Evolutionary conservation across 1,140 invertebrate genomes (phyloP), one percentile per base, ranked within the genome.

Genomic region (Liolophura sinensis): DNA sequence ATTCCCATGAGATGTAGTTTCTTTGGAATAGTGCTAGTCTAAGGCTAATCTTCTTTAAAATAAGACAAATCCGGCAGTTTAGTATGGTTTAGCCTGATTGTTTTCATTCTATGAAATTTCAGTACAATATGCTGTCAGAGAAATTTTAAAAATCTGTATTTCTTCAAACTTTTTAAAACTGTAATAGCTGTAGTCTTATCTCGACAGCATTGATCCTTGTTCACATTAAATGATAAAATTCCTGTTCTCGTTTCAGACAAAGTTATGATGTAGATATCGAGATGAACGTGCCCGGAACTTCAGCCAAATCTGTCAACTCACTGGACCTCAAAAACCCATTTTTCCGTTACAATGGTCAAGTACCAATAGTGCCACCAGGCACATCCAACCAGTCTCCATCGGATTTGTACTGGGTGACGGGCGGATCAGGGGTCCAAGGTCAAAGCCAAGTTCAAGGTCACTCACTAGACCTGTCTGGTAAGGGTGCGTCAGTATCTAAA

Each of bases 221-320:
- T 15, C 59, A 16, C 52, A 22, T 48, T 60, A 59, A 1, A 64
- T 49, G 60, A 49, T 50, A n/a, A n/a, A n/a, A 24, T 61, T 65
- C 83, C 85, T 58, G 76, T 89, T 67, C 48, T 70, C n/a, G 50
- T 64, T 76, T 64, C 68, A 85, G 92, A 83, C 97, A 99, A 88
- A 98, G 96, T 75, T 99, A 99, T 81, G 97, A 99, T 87, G 96
- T 99, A n/a, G 96, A 95, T 20, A 98, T 99, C 83, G 93, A 96
- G 74, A 82, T 99, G 65, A 90, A 89, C 68, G 88, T 98, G 48
- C 94, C 97, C 84, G 95, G 95, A 47, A 94, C 93, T 18, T 90
- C 89, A 60, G 89, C 91, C 71, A 81, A 81, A 58, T 83, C 81
- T 20, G 65, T 69, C 64, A 99, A 99, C 82, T 94, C 93, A 25